These are phyloP conservation scores for Ormia ochracea DNA, from an alignment of 2,888 invertebrate species.

Conservation along the genomic window DNA sequence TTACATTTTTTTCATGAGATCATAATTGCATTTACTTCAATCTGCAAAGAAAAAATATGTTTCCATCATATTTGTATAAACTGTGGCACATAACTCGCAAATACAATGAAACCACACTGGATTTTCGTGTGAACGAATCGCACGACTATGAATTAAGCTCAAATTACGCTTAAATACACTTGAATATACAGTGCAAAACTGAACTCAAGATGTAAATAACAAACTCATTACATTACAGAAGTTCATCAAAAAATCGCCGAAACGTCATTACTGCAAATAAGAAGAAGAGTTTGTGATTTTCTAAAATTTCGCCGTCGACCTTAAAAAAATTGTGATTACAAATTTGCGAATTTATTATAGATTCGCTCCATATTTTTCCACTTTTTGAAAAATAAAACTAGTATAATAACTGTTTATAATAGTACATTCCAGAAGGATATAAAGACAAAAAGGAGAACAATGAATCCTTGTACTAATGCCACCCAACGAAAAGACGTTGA, in stretches of 20 bases:
- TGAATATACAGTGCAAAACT: no score
- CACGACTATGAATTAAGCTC: no score
- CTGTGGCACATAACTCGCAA: no score
- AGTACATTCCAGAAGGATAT: neutral
- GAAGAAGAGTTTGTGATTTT: constrained; percentile 44
- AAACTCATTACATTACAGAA: neutral
- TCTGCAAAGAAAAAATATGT: no score
- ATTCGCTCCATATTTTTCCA: neutral
- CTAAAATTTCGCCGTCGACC: constrained; percentile 28
- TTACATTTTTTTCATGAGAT: no score
- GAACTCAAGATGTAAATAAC: neutral
- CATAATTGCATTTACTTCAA: no score
- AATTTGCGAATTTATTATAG: constrained; percentile 23
- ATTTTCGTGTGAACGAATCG: no score
- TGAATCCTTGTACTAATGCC: constrained; percentile 86
- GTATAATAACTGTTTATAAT: neutral
- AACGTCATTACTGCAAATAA: neutral
- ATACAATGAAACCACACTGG: no score
- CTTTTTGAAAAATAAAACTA: neutral
- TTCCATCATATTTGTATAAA: no score
- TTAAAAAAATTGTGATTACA: constrained; percentile 2
- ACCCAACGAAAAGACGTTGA: constrained; percentile 85
- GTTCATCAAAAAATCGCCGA: neutral
- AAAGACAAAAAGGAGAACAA: constrained; percentile 67
- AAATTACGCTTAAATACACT: no score